Evolutionary conservation across 2,113 vertebrate genomes (phyloP), one percentile per base, ranked within the genome.

Genomic region (Alectura lathami): DNA sequence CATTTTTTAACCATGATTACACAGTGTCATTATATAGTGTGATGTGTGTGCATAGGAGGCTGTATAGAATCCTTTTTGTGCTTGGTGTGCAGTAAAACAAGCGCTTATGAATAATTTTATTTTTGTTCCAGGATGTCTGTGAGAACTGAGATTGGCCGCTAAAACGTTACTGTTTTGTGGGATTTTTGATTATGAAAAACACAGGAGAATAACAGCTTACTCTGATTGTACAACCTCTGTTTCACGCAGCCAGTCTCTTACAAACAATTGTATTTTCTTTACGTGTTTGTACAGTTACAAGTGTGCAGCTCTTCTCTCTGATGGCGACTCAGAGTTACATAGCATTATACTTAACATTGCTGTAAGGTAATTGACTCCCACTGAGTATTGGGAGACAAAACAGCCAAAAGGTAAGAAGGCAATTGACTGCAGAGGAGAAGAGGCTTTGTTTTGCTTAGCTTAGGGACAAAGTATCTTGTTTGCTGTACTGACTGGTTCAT

Each of bases 301-400:
- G 21, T 34, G 2, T 24, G 21, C 54, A 50, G 18, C 18, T 87
- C 56, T 76, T 80, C 24, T 86, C 75, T 93, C 38, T 50, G 15
- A 14, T 54, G 10, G 15, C 7, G 10, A 32, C 26, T 64, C 8
- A 5, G 0, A 1, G 9, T 47, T 11, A 38, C 34, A 40, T 1
- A 11, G 8, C 47, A 4, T 64, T 73, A 48, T 20, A 30, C 26
- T n/a, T 53, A 47, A 29, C 6, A 38, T 24, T 59, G 53, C 30
- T 17, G 20, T 42, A 26, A 45, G 3, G 20, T 59, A 17, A 30
- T 14, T 42, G 17, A 16, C 47, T 82, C n/a, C n/a, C n/a, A n/a
- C n/a, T n/a, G n/a, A n/a, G n/a, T n/a, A 7, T 43, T 77, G 40
- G 26, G 34, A 79, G 30, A 36, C 34, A 56, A 77, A 91, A 50